phyloP scores from a whole-genome alignment of 2,113 vertebrate genomes.

The Pipa parva region DNA sequence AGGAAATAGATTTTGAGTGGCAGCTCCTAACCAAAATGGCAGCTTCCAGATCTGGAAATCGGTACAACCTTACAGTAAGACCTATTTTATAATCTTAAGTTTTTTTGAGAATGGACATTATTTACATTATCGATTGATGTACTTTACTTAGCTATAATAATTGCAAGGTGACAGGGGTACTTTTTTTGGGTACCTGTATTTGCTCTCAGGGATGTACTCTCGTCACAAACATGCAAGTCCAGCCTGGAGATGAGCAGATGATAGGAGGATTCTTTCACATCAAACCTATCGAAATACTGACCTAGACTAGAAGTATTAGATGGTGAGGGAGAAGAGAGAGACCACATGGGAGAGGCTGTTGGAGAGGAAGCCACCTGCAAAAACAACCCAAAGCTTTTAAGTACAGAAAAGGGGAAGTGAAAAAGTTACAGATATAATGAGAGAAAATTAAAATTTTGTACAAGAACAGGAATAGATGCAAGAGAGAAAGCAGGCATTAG shows the following conservation, averaged over 20 bases:
- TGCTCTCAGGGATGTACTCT: conserved; percentile 76
- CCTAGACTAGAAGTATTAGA: conserved; percentile 72
- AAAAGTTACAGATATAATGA: neutral
- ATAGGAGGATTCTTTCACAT: conserved; percentile 95
- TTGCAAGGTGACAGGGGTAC: too few species aligned
- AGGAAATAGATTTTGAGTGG: too few species aligned
- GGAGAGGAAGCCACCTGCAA: conserved; percentile 77
- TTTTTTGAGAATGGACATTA: too few species aligned
- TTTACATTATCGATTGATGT: too few species aligned
- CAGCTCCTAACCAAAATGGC: too few species aligned
- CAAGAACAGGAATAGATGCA: neutral
- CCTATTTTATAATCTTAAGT: too few species aligned
- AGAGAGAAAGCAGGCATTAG: neutral
- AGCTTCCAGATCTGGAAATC: too few species aligned
- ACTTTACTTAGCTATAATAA: too few species aligned
- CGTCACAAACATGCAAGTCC: conserved; percentile 93
- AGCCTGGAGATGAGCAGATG: conserved; percentile 93
- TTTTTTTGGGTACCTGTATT: conserved; percentile 57
- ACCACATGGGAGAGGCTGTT: conserved; percentile 75
- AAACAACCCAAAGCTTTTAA: neutral
- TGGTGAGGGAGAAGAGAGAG: conserved; percentile 64
- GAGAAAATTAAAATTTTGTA: neutral
- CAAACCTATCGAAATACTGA: conserved; percentile 87
- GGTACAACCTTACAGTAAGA: too few species aligned
- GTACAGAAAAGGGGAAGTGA: conserved; percentile 7